Base-by-base conservation (phyloP, 2,797 vertebrate species). In the Trachops cirrhosus region DNA sequence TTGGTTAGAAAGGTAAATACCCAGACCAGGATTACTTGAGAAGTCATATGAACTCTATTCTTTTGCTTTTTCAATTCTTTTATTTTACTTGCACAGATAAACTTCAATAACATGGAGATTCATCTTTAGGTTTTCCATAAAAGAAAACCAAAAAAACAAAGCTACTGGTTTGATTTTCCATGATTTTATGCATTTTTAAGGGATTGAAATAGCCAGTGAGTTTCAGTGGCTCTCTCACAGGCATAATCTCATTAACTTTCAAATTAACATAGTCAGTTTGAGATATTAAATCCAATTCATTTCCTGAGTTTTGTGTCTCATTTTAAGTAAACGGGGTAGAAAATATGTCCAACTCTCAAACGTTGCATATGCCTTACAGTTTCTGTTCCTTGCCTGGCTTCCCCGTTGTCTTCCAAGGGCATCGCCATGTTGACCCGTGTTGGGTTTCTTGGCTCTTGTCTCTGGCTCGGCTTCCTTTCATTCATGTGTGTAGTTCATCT, bases 41-140 rank as follows among this genome's bases (percentile, higher is more conserved):
- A 87, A 91, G 64, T 77, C 22, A 0, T 77, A 54, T 32, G 26
- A 75, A 67, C 21, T 32, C 11, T 21, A 19, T 80, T 93, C 44
- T 85, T 91, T 78, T n/a, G 18, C 39, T 75, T 83, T 92, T 67
- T 34, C 4, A 87, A 48, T 93, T 57, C 26, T 57, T 95, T 59
- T 44, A 64, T 78, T 92, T 95, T 41, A 62, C 19, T 91, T 86
- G 10, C 15, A 46, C 89, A 70, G 71, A 77, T 95, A 87, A 88
- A 67, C 34, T 89, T 62, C 52, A 86, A 9, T 29, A 93, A 22
- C 4, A 14, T 50, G n/a, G 62, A 48, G 37, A 64, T 84, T 80
- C 59, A 46, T 67, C 37, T 92, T 86, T 80, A 70, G 19, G 6
- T 80, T 84, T 91, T 83, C 15, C 52, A 9, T 46, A 39, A 57